Percentiles rank a stretch among this genome's conserved stretches.
These are phyloP conservation scores for Lepisosteus osseus DNA, from an alignment of 2,113 vertebrate genomes.

Conservation along the genomic window DNA sequence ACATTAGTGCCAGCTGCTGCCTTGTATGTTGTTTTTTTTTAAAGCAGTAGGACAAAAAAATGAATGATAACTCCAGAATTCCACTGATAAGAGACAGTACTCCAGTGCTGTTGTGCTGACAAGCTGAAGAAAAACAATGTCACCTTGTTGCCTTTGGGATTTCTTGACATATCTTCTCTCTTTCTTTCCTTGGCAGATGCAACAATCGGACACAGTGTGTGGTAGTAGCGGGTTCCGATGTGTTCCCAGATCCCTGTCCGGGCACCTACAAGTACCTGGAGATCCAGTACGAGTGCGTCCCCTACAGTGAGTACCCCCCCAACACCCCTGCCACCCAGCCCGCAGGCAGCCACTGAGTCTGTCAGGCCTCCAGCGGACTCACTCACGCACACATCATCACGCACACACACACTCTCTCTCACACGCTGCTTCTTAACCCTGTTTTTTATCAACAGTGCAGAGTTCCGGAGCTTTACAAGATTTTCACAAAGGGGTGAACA, in stretches of 20 bases:
- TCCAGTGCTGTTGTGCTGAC: too few species aligned
- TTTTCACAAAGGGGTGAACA: slow-evolving; percentile 63
- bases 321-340: slow-evolving; percentile 32
- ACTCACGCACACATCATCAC: slow-evolving; percentile 33
- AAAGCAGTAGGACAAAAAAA: too few species aligned
- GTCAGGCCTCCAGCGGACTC: slow-evolving; percentile 28
- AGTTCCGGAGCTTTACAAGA: slow-evolving; percentile 63
- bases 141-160: too few species aligned
- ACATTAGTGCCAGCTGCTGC: too few species aligned
- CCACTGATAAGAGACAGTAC: too few species aligned
- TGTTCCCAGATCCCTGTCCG: slow-evolving; percentile 87
- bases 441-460: slow-evolving; percentile 65
- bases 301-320: slow-evolving; percentile 84
- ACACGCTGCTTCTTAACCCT: slow-evolving; percentile 52
- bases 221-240: slow-evolving; percentile 83
- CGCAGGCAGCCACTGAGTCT: neutral
- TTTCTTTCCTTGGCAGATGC: slow-evolving; percentile 69
- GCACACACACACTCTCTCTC: slow-evolving; percentile 30
- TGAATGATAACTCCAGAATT: too few species aligned
- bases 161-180: slow-evolving; percentile 24
- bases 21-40: too few species aligned
- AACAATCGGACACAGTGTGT: slow-evolving; percentile 91
- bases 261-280: slow-evolving; percentile 94
- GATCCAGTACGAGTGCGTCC: slow-evolving; percentile 93
- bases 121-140: too few species aligned